These are phyloP conservation scores for Holocentrus rufus DNA, from an alignment of 2,797 vertebrate genomes.

Conservation along the genomic window DNA sequence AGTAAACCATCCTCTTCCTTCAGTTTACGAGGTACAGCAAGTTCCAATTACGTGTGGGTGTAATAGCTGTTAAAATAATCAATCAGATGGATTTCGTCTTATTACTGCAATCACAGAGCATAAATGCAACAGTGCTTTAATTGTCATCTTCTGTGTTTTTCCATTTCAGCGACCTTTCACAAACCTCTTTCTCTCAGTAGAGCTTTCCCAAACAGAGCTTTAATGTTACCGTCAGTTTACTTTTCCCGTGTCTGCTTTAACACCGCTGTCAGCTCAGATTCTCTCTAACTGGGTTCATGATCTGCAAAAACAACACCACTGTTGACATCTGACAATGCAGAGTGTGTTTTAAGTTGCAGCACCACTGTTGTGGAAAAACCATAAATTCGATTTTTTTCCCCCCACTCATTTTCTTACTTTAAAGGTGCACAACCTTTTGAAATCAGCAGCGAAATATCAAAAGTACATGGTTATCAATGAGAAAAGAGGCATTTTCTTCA, in stretches of 20 bases:
- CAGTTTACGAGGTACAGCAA: no score
- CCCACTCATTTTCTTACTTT: conserved; percentile 43
- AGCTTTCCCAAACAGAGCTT: conserved; percentile 10
- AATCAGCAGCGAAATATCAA: conserved; percentile 2
- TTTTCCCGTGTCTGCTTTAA: conserved; percentile 45
- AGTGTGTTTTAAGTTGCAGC: conserved; percentile 60
- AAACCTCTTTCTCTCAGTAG: conserved; percentile 43
- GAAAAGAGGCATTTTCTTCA: conserved; percentile 10
- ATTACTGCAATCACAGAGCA: conserved; percentile 20
- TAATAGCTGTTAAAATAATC: neutral
- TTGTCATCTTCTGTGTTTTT: conserved; percentile 8
- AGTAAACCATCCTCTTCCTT: conserved; percentile 10
- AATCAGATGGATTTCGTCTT: neutral
- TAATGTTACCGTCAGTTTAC: conserved; percentile 56
- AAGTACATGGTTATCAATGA: conserved; percentile 34
- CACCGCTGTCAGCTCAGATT: conserved; percentile 59
- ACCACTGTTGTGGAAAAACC: conserved; percentile 35
- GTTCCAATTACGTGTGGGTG: neutral
- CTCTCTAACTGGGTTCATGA: conserved; percentile 61
- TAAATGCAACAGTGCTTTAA: conserved; percentile 34
- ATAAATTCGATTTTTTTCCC: neutral
- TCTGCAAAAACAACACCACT: conserved; percentile 50
- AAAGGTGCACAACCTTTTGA: conserved; percentile 18
- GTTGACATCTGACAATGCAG: conserved; percentile 70
- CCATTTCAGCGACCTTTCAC: conserved; percentile 38